Evolutionary conservation across 2,113 vertebrate genomes (phyloP).

Genomic region (Lagopus leucura): DNA sequence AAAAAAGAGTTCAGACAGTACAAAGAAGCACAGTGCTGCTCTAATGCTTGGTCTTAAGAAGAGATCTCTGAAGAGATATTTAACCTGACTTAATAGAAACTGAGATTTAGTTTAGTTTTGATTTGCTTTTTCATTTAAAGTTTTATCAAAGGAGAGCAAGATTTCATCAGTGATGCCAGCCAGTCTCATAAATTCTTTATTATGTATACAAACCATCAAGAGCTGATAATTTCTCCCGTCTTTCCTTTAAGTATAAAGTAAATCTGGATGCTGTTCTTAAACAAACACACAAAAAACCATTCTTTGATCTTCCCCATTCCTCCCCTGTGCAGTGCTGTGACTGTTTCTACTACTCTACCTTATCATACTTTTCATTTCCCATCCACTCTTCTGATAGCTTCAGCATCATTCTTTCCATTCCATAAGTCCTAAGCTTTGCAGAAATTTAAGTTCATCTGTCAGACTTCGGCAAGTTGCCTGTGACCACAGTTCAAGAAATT

Average conservation of each 20-base stretch:
- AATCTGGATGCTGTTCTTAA: not conserved
- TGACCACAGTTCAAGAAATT: not conserved
- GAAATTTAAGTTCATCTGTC: not conserved
- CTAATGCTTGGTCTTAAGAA: not conserved
- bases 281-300: rapidly evolving
- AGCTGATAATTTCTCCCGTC: not conserved
- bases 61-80: not conserved
- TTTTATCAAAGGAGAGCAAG: not conserved
- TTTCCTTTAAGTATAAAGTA: not conserved
- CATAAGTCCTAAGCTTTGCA: not conserved
- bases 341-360: not conserved
- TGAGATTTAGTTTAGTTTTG: not conserved
- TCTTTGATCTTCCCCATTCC: not conserved
- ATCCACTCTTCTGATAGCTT: not conserved
- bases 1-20: not conserved
- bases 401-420: not conserved
- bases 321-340: not conserved
- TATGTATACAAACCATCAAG: not conserved
- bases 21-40: not conserved
- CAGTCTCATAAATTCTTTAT: not conserved
- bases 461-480: not conserved
- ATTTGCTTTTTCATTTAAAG: not conserved
- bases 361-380: not conserved
- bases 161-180: not conserved
- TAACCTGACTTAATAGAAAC: not conserved